These are phyloP conservation scores for Apostichopus leukothele DNA, from an alignment of 53 echinoderm and acorn worm genomes.

Conservation along the genomic window DNA sequence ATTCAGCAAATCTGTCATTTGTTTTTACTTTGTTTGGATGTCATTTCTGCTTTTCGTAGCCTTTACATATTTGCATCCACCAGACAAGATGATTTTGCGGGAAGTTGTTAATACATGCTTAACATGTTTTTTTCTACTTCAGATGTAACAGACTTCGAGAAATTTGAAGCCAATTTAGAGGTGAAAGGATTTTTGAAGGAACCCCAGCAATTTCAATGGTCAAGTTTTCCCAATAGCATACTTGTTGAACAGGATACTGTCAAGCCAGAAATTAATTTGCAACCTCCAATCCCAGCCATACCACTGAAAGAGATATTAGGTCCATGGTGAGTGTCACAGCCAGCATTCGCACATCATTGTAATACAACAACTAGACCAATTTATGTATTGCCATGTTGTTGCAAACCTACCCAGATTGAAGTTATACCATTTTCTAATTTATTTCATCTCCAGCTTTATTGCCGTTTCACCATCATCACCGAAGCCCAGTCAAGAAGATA, in stretches of 20 bases:
- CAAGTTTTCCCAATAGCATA: conserved; percentile 16
- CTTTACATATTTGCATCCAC: too few species aligned
- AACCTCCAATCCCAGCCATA: conserved; percentile 45
- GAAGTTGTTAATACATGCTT: too few species aligned
- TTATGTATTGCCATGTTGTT: too few species aligned
- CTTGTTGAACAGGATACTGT: not conserved
- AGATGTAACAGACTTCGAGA: conserved; percentile 10
- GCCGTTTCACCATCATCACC: not conserved
- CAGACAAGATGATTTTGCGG: too few species aligned
- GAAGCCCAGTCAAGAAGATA: not conserved
- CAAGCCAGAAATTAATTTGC: not conserved
- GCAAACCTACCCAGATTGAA: too few species aligned
- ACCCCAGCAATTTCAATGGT: conserved; percentile 55
- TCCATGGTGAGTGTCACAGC: conserved; percentile 52
- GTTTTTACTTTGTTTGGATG: too few species aligned
- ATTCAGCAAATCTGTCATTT: too few species aligned
- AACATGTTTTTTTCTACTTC: not conserved
- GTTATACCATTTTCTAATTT: too few species aligned
- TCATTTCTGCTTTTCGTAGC: too few species aligned
- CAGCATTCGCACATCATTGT: too few species aligned
- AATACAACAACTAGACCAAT: too few species aligned
- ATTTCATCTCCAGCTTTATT: not conserved
- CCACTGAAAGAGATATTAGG: conserved; percentile 47
- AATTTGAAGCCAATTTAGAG: conserved; percentile 28
- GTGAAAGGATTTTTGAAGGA: conserved; percentile 41